A percentile compares a stretch with the other conserved stretches of the same genome.
These are phyloP conservation scores for Tethya wilhelma DNA, from an alignment of 37 sponge, comb jelly and placozoan species.

Conservation along the genomic window DNA sequence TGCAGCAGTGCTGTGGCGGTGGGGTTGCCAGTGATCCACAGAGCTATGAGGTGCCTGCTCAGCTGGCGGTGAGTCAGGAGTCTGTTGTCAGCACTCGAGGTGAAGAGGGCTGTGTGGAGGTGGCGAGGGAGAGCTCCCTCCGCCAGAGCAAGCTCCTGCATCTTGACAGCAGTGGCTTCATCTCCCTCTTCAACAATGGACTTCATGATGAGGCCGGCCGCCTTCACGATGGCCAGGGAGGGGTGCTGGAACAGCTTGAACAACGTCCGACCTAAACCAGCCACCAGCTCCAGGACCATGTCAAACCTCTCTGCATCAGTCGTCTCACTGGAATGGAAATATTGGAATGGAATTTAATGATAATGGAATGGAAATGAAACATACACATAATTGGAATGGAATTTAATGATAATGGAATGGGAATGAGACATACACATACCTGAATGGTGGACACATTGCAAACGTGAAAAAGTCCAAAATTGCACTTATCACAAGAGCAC, in stretches of 20 bases:
- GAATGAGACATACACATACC: constrained; percentile 48
- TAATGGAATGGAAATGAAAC: background rate
- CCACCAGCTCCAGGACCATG: constrained; percentile 87
- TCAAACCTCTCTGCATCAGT: constrained; percentile 93
- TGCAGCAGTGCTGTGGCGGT: constrained; percentile 82
- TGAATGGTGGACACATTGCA: constrained; percentile 98
- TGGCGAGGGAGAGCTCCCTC: constrained; percentile 97
- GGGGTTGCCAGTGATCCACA: constrained; percentile 94
- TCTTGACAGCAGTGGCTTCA: constrained; percentile 80
- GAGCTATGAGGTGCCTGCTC: constrained; percentile 88
- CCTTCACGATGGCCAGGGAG: constrained; percentile 96
- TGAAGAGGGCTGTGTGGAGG: constrained; percentile 94
- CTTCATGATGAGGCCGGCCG: constrained; percentile 97
- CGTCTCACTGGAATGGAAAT: constrained; percentile 81
- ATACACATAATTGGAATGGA: background rate
- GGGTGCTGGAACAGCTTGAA: constrained; percentile 98
- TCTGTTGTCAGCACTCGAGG: constrained; percentile 84
- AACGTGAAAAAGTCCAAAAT: constrained; percentile 98
- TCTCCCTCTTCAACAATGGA: constrained; percentile 96
- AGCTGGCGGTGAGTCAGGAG: constrained; percentile 92
- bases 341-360: background rate
- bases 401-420: background rate
- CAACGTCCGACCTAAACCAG: constrained; percentile 83
- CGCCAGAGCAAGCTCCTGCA: constrained; percentile 98
- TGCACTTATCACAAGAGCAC: constrained; percentile 95